phyloP scores from a whole-genome alignment of 2,888 invertebrate genomes.

The Eristalinus sepulchralis region DNA sequence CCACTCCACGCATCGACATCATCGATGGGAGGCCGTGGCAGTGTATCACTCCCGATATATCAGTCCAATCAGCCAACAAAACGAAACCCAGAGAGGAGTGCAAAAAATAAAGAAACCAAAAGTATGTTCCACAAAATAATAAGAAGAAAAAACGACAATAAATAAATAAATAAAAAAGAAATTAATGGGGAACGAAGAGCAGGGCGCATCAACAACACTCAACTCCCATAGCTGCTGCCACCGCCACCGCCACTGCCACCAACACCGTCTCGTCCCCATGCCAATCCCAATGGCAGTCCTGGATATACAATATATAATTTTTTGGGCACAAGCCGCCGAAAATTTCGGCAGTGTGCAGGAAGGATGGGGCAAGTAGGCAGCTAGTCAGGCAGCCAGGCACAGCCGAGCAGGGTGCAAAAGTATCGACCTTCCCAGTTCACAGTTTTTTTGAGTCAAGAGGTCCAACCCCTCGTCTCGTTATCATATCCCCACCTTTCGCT shows the following conservation, averaged over 20 bases:
- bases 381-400: neutral
- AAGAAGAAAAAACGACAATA: constrained; percentile 37
- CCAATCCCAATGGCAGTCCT: constrained; percentile 23
- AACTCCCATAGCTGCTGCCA: constrained; percentile 18
- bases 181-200: constrained; percentile 49
- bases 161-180: constrained; percentile 56
- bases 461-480: constrained; percentile 66
- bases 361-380: neutral
- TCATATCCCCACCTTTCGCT: constrained; percentile 18
- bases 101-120: constrained; percentile 40
- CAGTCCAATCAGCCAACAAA: constrained; percentile 62
- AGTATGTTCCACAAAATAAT: constrained; percentile 23
- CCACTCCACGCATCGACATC: neutral
- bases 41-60: constrained; percentile 55
- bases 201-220: constrained; percentile 2
- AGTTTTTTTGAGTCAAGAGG: constrained; percentile 55
- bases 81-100: neutral
- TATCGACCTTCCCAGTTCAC: constrained; percentile 68
- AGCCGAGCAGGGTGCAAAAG: constrained; percentile 41
- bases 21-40: neutral
- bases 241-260: neutral
- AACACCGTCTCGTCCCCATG: neutral
- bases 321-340: constrained; percentile 39
- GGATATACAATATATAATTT: constrained; percentile 8
- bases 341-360: constrained; percentile 20